Evolutionary conservation across 2,113 vertebrate species (phyloP).

Genomic region (Hyperoodon ampullatus): DNA sequence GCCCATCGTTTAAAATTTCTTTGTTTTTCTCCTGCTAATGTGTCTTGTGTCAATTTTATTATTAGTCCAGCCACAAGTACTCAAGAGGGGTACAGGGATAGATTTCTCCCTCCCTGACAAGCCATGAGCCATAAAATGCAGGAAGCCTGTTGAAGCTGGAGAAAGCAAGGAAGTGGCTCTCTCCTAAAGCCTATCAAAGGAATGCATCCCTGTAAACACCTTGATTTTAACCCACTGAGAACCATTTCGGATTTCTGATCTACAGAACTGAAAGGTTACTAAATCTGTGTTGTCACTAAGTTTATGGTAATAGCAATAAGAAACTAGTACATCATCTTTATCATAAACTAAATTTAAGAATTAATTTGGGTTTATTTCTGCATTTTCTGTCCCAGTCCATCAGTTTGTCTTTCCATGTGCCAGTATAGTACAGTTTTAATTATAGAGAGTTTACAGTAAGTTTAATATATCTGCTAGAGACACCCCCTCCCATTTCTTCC

Average conservation of each 20-base stretch:
- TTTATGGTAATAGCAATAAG: background rate
- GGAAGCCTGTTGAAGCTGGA: background rate
- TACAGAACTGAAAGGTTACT: background rate
- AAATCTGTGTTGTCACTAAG: background rate
- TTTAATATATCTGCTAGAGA: background rate
- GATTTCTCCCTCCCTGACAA: background rate
- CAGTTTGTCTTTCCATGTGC: background rate
- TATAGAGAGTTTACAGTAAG: background rate
- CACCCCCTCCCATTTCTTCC: background rate
- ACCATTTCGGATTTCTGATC: background rate
- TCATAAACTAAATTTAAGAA: background rate
- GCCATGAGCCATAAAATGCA: background rate
- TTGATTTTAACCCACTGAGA: background rate
- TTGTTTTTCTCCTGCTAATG: background rate
- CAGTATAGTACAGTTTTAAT: background rate
- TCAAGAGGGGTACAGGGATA: background rate
- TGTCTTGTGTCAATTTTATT: background rate
- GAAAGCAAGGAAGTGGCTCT: background rate
- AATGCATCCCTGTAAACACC: background rate
- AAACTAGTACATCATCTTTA: background rate
- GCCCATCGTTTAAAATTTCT: background rate
- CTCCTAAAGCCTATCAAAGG: background rate
- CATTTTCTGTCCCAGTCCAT: background rate
- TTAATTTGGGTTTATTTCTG: slow-evolving; percentile 16
- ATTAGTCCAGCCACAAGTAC: background rate